Percentiles rank a stretch among this genome's conserved stretches.
Conservation (phyloP, 2,113 vertebrate species). For the Ornithorhynchus anatinus region DNA sequence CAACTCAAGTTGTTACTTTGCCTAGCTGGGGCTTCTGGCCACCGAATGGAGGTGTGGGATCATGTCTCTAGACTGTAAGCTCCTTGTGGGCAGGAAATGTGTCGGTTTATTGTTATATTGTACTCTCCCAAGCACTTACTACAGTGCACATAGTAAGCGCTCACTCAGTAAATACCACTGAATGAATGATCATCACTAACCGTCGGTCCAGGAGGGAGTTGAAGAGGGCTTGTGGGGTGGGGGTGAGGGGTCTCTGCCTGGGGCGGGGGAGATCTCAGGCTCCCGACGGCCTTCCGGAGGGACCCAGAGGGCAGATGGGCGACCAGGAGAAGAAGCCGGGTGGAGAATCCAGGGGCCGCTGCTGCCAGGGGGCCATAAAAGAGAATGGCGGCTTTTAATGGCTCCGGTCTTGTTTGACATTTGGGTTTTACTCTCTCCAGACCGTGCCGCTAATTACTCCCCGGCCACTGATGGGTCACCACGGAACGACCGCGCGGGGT, state of each 20-base stretch:
- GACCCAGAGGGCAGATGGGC: background rate
- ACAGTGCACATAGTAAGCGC: no score
- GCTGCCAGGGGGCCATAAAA: rapidly evolving
- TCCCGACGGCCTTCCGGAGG: no score
- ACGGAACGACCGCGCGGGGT: background rate
- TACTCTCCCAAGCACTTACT: no score
- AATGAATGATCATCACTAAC: no score
- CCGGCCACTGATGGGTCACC: background rate
- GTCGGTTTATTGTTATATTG: no score
- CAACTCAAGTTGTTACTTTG: no score
- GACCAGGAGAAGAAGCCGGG: background rate
- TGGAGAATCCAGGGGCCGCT: background rate
- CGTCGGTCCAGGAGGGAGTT: no score
- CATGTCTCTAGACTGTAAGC: no score
- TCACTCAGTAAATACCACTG: no score
- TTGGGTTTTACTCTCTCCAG: constrained; percentile 57
- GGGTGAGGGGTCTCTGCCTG: background rate
- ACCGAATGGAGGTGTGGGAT: no score
- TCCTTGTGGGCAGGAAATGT: no score
- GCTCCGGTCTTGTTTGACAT: constrained; percentile 54
- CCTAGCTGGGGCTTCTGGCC: no score
- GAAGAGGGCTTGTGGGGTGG: background rate
- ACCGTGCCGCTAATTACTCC: constrained; percentile 56
- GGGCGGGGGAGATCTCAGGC: background rate
- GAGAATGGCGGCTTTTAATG: background rate